These are phyloP conservation scores for Malthinus seriepunctatus DNA, from an alignment of 2,888 invertebrate species.

Conservation along the genomic window DNA sequence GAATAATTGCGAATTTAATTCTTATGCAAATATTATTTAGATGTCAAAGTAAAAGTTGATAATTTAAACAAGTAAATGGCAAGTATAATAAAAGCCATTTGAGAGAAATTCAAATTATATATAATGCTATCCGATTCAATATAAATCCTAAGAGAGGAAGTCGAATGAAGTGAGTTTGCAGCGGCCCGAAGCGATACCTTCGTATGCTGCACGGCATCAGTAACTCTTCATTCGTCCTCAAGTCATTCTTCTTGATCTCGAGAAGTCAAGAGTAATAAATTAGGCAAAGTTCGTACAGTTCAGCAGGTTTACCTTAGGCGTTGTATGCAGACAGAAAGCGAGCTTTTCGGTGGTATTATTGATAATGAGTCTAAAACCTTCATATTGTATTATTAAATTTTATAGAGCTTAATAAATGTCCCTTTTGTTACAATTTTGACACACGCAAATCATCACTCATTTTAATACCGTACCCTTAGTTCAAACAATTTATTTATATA, in stretches of 20 bases:
- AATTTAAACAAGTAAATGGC: conserved; percentile 1
- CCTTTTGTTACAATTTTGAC: conserved; percentile 5
- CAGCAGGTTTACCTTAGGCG: conserved; percentile 39
- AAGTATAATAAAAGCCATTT: conserved; percentile 8
- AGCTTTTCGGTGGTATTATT: conserved; percentile 11
- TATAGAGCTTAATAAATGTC: conserved; percentile 5
- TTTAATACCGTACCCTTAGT: conserved; percentile 13
- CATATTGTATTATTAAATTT: conserved; percentile 11
- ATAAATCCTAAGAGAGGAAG: conserved; percentile 38
- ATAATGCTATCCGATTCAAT: conserved; percentile 35
- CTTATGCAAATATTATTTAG: too few species aligned
- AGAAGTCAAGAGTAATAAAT: conserved; percentile 45
- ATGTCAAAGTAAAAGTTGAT: neutral
- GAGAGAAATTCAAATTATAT: conserved; percentile 22
- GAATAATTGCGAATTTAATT: too few species aligned
- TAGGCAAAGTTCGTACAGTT: conserved; percentile 43
- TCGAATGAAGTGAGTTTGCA: conserved; percentile 35
- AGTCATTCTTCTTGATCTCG: conserved; percentile 47
- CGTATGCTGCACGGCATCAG: conserved; percentile 38
- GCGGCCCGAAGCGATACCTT: conserved; percentile 27
- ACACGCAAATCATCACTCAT: conserved; percentile 17
- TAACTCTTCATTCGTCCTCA: conserved; percentile 44
- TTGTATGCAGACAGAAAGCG: conserved; percentile 18
- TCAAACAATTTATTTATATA: conserved; percentile 18
- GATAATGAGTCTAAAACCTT: conserved; percentile 12